These are phyloP conservation scores for Polyodon spathula DNA, from an alignment of 2,113 vertebrate genomes.

Conservation along the genomic window DNA sequence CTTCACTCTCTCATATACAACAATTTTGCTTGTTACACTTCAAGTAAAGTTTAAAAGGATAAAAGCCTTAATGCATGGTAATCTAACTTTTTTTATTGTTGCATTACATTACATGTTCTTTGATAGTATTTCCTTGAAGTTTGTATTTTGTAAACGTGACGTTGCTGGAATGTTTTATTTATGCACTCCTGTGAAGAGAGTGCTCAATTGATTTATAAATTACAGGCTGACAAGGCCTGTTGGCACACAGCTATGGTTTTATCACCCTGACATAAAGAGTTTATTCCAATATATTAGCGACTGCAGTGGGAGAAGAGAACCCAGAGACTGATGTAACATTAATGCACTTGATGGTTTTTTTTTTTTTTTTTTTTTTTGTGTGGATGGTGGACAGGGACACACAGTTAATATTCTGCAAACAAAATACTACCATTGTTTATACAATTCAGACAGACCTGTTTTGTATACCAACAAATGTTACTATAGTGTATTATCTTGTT, in stretches of 20 bases:
- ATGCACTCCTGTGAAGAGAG: not conserved
- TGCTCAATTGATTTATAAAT: not conserved
- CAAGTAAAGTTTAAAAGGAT: not conserved
- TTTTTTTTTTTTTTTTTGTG: not conserved
- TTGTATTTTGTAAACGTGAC: not conserved
- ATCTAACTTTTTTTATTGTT: not conserved
- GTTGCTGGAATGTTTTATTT: not conserved
- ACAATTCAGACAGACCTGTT: not conserved
- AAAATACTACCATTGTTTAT: not conserved
- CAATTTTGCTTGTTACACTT: no score
- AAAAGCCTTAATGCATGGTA: not conserved
- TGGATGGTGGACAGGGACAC: not conserved
- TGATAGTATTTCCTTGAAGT: slow-evolving; percentile 2
- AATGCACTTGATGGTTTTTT: not conserved
- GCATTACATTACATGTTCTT: not conserved
- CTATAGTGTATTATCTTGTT: no score
- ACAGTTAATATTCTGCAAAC: not conserved
- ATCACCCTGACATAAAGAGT: not conserved
- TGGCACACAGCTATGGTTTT: not conserved
- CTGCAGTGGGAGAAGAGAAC: not conserved
- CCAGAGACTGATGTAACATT: not conserved
- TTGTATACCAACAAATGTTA: no score
- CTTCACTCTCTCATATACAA: no score
- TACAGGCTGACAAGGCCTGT: not conserved
- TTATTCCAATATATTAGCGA: not conserved